Evolutionary conservation across 2,888 invertebrate species (phyloP).

Genomic region (Anthrax anthrax): DNA sequence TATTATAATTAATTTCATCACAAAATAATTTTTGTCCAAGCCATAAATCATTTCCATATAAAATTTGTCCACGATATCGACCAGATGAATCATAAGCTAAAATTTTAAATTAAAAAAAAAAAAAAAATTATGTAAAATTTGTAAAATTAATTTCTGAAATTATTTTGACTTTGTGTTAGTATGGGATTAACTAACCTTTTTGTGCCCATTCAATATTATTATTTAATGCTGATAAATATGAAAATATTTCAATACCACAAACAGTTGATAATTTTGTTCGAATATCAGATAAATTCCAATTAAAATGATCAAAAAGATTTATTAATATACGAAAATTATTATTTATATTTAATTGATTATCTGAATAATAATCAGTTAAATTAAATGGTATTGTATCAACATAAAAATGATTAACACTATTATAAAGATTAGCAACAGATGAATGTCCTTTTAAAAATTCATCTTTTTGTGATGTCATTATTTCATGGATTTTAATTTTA

Average conservation of each 20-base stretch:
- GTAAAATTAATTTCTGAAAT: not conserved
- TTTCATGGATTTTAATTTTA: constrained; percentile 22
- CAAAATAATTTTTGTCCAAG: constrained; percentile 59
- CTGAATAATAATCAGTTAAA: not conserved
- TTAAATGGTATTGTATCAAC: not conserved
- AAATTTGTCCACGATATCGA: constrained; percentile 58
- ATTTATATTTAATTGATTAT: not conserved
- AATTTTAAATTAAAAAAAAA: not conserved
- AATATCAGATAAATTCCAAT: constrained; percentile 30
- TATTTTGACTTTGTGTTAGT: not conserved
- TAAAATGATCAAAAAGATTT: constrained; percentile 31
- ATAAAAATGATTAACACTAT: constrained; percentile 25
- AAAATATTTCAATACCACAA: constrained; percentile 42
- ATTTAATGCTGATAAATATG: constrained; percentile 42
- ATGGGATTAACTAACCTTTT: constrained; percentile 61
- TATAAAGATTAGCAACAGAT: constrained; percentile 20
- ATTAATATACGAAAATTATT: constrained; percentile 26
- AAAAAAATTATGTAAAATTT: not conserved
- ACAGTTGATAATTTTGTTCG: constrained; percentile 36
- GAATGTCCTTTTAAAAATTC: constrained; percentile 19
- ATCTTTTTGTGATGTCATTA: constrained; percentile 24
- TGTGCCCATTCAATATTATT: constrained; percentile 59
- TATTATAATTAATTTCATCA: constrained; percentile 37
- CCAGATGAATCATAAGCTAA: constrained; percentile 69
- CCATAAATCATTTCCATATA: constrained; percentile 74